Evolutionary conservation across 2,888 invertebrate genomes (phyloP), one percentile per base, ranked within the genome.

Genomic region (Hypomecis atomaria): DNA sequence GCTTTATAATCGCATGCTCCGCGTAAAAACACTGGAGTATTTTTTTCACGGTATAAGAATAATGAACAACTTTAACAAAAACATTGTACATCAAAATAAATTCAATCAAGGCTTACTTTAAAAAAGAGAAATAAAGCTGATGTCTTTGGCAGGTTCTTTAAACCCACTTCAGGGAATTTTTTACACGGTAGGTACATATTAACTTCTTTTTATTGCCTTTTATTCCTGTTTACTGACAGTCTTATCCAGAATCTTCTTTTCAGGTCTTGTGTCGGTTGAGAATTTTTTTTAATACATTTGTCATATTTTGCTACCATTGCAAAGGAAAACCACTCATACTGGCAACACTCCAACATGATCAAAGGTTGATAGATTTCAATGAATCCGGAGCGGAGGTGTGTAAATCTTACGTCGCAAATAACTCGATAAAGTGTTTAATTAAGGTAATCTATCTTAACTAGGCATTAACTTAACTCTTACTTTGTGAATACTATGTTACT

Each of bases 381-480:
- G 33, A 54, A 9, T 44, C 47, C 5, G 37, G 5, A 42, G 36
- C 36, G 23, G 43, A 54, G 48, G 54, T 53, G 50, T 45, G 48
- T 63, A 58, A 58, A 63, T 63, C 63, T 47, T 9, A 58, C 43
- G 58, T n/a, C 37, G 34, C 43, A 33, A 54, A 54, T 49, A 49
- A 43, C 53, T 23, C 58, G 48, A 48, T 53, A 49, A 40, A 43
- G 43, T 37, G 23, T 43, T 63, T 63, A 63, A 63, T 59, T 63
- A 58, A 13, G 11, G 23, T 53, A 54, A 63, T 58, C 53, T 47
- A 42, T 52, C 48, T 43, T 6, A 53, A 53, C 36, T 43, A 40
- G 23, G 56, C 54, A 61, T 61, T 56, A 56, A 11, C 38, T 61
- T 56, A 56, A 11, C 38, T 55, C 42, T 52, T 52, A 54, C 48